Conservation (phyloP, 92 coral and sea anemone genomes). For the Ricordea florida region DNA sequence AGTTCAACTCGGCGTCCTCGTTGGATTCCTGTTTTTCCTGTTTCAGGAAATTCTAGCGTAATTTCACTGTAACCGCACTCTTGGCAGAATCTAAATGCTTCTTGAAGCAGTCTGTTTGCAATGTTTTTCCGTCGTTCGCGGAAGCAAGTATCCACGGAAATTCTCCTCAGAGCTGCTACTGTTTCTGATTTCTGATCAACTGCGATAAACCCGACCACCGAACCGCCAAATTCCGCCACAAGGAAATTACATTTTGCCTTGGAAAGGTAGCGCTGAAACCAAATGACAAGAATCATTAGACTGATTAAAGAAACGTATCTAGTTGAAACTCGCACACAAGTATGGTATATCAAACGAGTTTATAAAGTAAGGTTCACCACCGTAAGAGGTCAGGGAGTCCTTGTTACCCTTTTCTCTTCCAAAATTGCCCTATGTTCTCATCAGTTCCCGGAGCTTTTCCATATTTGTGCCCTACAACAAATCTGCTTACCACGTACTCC, state of each 20-base stretch:
- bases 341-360: too few relatives aligned
- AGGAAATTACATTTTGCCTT: conserved; percentile 36
- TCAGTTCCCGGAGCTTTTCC: too few relatives aligned
- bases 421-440: too few relatives aligned
- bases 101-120: conserved; percentile 31
- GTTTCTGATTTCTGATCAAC: conserved; percentile 41
- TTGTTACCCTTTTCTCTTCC: too few relatives aligned
- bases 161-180: conserved; percentile 24
- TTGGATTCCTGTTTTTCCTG: neutral
- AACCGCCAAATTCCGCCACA: conserved; percentile 50
- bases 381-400: too few relatives aligned
- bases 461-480: too few relatives aligned
- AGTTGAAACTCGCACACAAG: neutral
- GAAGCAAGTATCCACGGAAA: conserved; percentile 49
- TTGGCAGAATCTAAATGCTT: conserved; percentile 44
- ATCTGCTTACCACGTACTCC: too few relatives aligned
- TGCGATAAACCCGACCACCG: conserved; percentile 48
- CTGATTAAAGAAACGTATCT: neutral
- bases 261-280: conserved; percentile 31
- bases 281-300: neutral
- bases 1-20: neutral
- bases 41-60: conserved; percentile 29
- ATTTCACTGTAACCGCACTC: conserved; percentile 33
- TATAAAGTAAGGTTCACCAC: too few relatives aligned
- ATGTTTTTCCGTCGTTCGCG: conserved; percentile 10